A percentile compares a stretch with the other conserved stretches of the same genome.
Evolutionary conservation across 2,888 invertebrate species (phyloP).

Genomic region (Eretmocerus hayati): DNA sequence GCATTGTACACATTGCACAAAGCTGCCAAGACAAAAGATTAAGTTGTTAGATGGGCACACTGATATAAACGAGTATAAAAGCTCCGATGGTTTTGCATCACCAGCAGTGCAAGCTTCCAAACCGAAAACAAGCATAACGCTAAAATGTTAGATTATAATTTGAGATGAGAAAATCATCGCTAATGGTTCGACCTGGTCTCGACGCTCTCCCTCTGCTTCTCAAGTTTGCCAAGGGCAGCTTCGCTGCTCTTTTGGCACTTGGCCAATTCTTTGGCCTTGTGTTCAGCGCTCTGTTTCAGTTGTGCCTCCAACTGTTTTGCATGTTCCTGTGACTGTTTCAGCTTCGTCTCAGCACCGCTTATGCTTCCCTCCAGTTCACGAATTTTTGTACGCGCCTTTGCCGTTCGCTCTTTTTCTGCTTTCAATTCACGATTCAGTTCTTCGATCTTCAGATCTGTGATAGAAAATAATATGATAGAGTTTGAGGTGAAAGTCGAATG

Average conservation of each 20-base stretch:
- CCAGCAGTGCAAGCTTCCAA: too few species aligned
- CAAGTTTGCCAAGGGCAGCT: slow-evolving; percentile 28
- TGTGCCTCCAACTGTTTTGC: slow-evolving; percentile 29
- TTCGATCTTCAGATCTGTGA: too few species aligned
- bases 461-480: too few species aligned
- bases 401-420: slow-evolving; percentile 26
- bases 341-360: slow-evolving; percentile 26
- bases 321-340: slow-evolving; percentile 27
- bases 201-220: slow-evolving; percentile 35
- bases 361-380: slow-evolving; percentile 29
- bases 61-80: too few species aligned
- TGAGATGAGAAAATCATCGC: not conserved
- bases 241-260: slow-evolving; percentile 32
- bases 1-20: too few species aligned
- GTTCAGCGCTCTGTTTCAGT: slow-evolving; percentile 29
- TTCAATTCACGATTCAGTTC: slow-evolving; percentile 22
- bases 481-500: too few species aligned
- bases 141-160: not conserved
- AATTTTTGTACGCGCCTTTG: slow-evolving; percentile 27
- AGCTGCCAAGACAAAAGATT: too few species aligned
- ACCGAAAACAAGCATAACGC: not conserved
- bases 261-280: slow-evolving; percentile 29
- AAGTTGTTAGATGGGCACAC: too few species aligned
- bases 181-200: slow-evolving; percentile 29
- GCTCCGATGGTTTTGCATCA: too few species aligned